Evolutionary conservation across 2,113 vertebrate species (phyloP), one percentile per base, ranked within the genome.

Genomic region (Spea multiplicata): DNA sequence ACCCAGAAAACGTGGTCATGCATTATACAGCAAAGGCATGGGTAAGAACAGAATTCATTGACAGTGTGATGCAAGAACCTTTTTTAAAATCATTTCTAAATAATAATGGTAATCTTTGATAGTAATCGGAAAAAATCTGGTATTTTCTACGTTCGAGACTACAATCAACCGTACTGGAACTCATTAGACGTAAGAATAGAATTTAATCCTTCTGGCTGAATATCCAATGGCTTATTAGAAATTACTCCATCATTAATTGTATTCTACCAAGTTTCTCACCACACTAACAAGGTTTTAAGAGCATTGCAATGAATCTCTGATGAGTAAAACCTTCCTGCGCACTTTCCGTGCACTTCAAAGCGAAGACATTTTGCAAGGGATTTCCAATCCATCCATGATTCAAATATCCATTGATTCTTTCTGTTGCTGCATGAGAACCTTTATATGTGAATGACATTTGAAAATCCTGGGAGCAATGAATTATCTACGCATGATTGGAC

Each of bases 121-220:
- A 84, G 81, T 74, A 76, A 46, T 80, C 17, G 70, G 71, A 87
- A 86, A 50, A 66, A 83, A 85, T 83, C 80, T 67, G 9, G 71
- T 84, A 81, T 86, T 86, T 81, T 10, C 82, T 55, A 84, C 80
- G 84, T 17, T 83, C 78, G 79, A 78, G 82, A 13, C 72, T 85
- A 66, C 44, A n/a, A 75, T 74, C 86, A 85, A 85, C 74, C 82
- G 82, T 78, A 76, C 66, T 83, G 80, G 75, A 83, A 85, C 66
- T 45, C 52, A 50, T 77, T 76, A 85, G 30, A 62, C 81, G 83
- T 87, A 72, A 75, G 68, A 89, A 81, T 69, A 44, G 81, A 71
- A 74, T 85, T 72, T 84, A 84, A 83, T 57, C 82, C 83, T 82
- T 87, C 82, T 83, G 75, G 83, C 78, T 85, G 82, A 78, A 72